These are phyloP conservation scores for Perizoma flavofasciatum DNA, from an alignment of 2,888 invertebrate species.

Conservation along the genomic window DNA sequence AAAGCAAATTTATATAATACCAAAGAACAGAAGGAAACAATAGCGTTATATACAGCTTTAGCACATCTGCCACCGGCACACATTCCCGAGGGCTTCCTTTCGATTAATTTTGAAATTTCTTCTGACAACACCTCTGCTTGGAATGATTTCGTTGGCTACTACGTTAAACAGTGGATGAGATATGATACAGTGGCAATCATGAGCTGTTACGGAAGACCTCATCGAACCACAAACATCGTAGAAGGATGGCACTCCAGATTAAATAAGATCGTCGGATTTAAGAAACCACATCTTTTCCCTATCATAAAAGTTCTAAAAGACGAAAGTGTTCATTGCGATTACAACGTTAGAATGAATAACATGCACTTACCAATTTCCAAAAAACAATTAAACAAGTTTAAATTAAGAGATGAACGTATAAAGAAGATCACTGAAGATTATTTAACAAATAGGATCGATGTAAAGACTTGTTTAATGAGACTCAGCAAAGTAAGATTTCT, in stretches of 20 bases:
- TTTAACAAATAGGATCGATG: too few species aligned
- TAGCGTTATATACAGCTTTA: slow-evolving; percentile 1
- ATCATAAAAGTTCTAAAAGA: slow-evolving; percentile 4
- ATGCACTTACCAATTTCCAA: too few species aligned
- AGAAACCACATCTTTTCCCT: slow-evolving; percentile 4
- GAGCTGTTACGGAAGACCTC: slow-evolving; percentile 1
- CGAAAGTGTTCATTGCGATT: slow-evolving; percentile 5
- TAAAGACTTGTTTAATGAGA: too few species aligned
- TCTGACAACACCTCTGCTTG: slow-evolving; percentile 8
- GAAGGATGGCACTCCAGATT: too few species aligned
- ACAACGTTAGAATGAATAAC: neutral
- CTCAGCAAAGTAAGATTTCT: neutral
- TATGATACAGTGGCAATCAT: neutral
- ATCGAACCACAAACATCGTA: slow-evolving; percentile 3
- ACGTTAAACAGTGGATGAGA: slow-evolving; percentile 2
- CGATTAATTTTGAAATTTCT: too few species aligned
- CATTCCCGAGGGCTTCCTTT: too few species aligned
- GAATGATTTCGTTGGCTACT: slow-evolving; percentile 7
- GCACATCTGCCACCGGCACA: too few species aligned
- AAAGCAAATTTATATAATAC: slow-evolving; percentile 13
- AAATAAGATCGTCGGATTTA: slow-evolving; percentile 4
- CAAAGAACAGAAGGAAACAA: slow-evolving; percentile 6
- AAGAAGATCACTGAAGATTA: too few species aligned
- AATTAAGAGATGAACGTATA: too few species aligned
- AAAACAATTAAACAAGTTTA: slow-evolving; percentile 7